Evolutionary conservation across 30 jellyfish, hydroid and myxozoan genomes (phyloP).

Genomic region (Hydractinia echinata): DNA sequence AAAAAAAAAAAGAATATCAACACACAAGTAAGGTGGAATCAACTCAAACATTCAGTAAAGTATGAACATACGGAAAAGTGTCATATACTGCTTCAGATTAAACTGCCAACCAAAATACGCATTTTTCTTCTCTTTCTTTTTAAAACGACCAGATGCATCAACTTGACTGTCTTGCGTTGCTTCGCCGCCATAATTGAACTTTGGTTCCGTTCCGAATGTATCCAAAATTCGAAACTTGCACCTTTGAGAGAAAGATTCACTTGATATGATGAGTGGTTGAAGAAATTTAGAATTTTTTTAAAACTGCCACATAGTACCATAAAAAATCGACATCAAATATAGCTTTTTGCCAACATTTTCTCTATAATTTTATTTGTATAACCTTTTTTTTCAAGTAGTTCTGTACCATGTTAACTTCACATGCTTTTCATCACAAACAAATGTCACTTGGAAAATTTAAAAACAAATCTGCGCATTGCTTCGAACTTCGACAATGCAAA

Average conservation of each 20-base stretch:
- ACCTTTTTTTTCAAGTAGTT: not conserved
- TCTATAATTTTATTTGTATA: not conserved
- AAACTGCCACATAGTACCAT: too few relatives aligned
- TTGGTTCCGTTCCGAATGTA: slow-evolving; percentile 65
- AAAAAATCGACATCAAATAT: too few relatives aligned
- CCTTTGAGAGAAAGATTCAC: not conserved
- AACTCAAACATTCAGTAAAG: too few relatives aligned
- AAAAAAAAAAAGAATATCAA: too few relatives aligned
- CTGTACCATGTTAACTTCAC: not conserved
- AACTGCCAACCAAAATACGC: slow-evolving; percentile 36
- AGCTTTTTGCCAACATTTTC: too few relatives aligned
- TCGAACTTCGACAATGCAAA: too few relatives aligned
- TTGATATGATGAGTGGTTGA: too few relatives aligned
- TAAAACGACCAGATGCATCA: not conserved
- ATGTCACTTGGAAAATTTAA: too few relatives aligned
- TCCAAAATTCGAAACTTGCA: slow-evolving; percentile 46
- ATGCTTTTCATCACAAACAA: too few relatives aligned
- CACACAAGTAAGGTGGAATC: not conserved
- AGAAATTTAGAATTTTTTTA: too few relatives aligned
- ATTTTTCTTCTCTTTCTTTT: not conserved
- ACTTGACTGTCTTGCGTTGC: not conserved
- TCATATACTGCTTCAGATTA: slow-evolving; percentile 39
- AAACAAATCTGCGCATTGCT: too few relatives aligned
- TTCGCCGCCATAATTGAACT: slow-evolving; percentile 30
- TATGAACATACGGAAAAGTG: slow-evolving; percentile 47